These are phyloP conservation scores for Pelecanus crispus DNA, from an alignment of 2,113 vertebrate genomes.

Conservation along the genomic window DNA sequence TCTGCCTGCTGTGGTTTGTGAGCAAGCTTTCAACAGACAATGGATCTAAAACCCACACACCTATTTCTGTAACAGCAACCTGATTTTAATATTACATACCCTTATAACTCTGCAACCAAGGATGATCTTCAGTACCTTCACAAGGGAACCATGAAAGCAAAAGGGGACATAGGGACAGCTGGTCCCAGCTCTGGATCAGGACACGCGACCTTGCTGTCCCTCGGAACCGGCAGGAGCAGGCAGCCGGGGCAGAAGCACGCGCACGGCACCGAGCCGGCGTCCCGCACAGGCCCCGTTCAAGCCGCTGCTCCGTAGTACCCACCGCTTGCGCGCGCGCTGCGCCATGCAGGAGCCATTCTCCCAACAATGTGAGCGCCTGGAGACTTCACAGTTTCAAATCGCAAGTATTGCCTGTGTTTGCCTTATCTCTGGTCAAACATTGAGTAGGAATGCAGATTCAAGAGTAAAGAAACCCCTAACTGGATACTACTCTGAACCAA, in stretches of 20 bases:
- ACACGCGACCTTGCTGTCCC: rapidly evolving
- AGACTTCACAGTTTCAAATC: not conserved
- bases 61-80: not conserved
- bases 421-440: not conserved
- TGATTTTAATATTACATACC: not conserved
- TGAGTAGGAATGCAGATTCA: not conserved
- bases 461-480: not conserved
- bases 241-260: rapidly evolving
- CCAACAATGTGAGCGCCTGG: rapidly evolving
- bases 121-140: not conserved
- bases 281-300: rapidly evolving
- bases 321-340: rapidly evolving
- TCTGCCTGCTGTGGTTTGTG: not conserved
- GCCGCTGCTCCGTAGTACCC: rapidly evolving
- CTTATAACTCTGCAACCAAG: not conserved
- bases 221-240: not conserved
- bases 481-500: not conserved
- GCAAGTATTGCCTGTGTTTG: not conserved
- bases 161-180: not conserved
- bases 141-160: rapidly evolving
- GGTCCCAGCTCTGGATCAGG: not conserved
- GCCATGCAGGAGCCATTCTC: not conserved
- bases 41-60: not conserved
- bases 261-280: rapidly evolving
- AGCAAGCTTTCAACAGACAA: not conserved